Evolutionary conservation across 2,888 invertebrate genomes (phyloP), one percentile per base, ranked within the genome.

Genomic region (Anodontia alba): DNA sequence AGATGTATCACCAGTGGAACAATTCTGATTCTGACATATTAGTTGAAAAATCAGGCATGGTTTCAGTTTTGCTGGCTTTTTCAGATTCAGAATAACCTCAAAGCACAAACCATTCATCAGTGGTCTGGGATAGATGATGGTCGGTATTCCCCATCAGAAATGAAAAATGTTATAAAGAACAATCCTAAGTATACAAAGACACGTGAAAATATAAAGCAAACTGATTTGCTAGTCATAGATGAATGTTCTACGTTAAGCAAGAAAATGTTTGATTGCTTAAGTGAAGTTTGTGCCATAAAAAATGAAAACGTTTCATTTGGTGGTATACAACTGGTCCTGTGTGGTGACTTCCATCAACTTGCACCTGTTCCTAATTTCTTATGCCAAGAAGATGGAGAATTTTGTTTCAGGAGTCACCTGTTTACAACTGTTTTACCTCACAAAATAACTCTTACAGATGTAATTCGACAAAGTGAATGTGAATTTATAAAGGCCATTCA

Each of bases 51-150:
- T 49, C 49, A 49, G 12, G 49, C 49, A 49, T 20, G n/a, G 49
- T 49, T 49, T 49, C 49, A n/a, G n/a, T 20, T 17, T 49, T 49
- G 49, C n/a, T 49, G 49, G 49, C 49, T 49, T 49, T 49, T 49
- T 49, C 49, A 49, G 49, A 49, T 49, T 49, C 49, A 49, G 49
- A 49, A 49, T 49, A 20, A 49, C 49, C 49, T 80, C 17, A 72
- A 78, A 12, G 71, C 79, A n/a, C 51, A 51, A 66, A 79, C 82
- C 17, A 74, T 82, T 26, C 82, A 78, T 17, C 46, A 73, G 3
- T 82, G 76, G 76, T 82, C 70, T 26, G 82, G 82, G 0, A 82
- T 82, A 1, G 76, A 67, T 12, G 82, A 82, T 69, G 76, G 82
- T 0, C 69, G 82, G 0, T 76, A 71, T 72, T 7, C 20, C 0